Conservation (phyloP, 2,797 vertebrate genomes). For the Scarus forsteni region DNA sequence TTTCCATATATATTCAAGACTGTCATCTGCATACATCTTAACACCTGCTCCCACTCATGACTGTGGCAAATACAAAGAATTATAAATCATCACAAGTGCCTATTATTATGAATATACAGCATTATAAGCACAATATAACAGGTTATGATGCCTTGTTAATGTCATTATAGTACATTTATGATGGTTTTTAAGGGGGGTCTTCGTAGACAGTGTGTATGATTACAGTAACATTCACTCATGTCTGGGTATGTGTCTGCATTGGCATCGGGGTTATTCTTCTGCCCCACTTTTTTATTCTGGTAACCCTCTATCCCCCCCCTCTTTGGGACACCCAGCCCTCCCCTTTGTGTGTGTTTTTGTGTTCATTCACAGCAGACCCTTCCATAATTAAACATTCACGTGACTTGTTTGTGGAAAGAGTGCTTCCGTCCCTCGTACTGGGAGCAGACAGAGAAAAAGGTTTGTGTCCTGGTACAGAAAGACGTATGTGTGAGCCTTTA, state of each 20-base stretch:
- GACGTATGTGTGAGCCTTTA: slow-evolving; percentile 17
- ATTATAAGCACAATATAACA: no score
- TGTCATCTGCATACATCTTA: no score
- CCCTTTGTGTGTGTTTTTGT: slow-evolving; percentile 26
- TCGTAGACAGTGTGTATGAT: background rate
- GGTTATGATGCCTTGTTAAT: no score
- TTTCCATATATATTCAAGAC: no score
- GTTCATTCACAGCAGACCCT: slow-evolving; percentile 34
- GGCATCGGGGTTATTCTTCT: slow-evolving; percentile 41
- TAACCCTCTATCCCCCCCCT: slow-evolving; percentile 39
- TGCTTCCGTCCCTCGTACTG: slow-evolving; percentile 20
- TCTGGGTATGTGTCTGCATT: slow-evolving; percentile 21
- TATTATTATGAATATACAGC: no score
- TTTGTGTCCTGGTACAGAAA: slow-evolving; percentile 16
- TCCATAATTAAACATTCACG: slow-evolving; percentile 57
- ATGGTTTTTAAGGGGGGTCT: no score
- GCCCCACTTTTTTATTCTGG: slow-evolving; percentile 63
- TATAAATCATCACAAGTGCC: no score
- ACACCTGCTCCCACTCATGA: no score
- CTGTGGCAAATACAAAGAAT: no score
- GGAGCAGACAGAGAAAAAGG: slow-evolving; percentile 34
- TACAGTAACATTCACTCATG: background rate
- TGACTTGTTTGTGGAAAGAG: slow-evolving; percentile 50
- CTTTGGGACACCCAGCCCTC: slow-evolving; percentile 48
- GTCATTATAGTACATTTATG: no score